Conservation (phyloP, 2,797 vertebrate genomes). For the Trachops cirrhosus region DNA sequence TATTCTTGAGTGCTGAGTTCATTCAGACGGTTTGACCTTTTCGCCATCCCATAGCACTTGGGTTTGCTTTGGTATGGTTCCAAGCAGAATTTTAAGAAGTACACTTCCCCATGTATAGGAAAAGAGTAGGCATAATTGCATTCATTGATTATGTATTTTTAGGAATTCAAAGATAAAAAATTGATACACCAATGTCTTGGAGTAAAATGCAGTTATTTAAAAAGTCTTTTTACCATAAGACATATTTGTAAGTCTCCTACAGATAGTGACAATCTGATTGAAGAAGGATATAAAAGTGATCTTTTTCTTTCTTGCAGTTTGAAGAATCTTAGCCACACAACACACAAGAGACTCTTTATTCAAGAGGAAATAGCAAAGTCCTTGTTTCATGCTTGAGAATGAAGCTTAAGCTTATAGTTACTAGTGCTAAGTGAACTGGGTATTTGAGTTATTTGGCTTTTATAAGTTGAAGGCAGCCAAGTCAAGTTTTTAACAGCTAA, state of each 20-base stretch:
- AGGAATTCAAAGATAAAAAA: background rate
- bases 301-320: background rate
- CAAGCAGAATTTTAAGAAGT: background rate
- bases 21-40: background rate
- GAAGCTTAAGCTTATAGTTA: background rate
- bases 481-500: background rate
- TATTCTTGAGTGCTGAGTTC: background rate
- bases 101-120: background rate
- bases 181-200: background rate
- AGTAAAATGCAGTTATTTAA: background rate
- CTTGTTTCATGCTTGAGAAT: conserved; percentile 3
- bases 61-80: background rate
- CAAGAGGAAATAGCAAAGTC: background rate
- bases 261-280: background rate
- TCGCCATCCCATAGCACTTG: background rate
- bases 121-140: background rate
- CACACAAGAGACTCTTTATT: background rate
- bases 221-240: background rate
- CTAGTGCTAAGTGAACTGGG: background rate
- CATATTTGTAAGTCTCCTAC: background rate
- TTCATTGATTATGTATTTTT: background rate
- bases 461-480: background rate
- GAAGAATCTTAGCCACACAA: background rate
- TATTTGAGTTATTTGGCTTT: background rate
- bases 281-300: background rate